Conservation (phyloP, 2,888 invertebrate genomes). For the Sminthurides aquaticus region DNA sequence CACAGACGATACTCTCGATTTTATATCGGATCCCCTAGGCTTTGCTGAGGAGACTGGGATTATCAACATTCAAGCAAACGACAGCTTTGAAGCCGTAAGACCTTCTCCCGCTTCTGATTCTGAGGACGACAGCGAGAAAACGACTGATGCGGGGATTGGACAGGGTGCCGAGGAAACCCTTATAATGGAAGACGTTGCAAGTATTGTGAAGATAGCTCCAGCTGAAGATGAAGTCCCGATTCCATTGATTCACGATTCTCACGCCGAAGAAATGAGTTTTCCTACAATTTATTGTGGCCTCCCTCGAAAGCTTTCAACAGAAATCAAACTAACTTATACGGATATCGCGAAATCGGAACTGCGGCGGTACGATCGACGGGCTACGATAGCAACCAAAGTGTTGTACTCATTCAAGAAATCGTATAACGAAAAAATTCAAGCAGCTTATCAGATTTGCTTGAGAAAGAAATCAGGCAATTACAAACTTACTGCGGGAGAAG, state of each 20-base stretch:
- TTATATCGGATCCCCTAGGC: too few species aligned
- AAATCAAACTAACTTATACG: slow-evolving; percentile 12
- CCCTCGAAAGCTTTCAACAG: slow-evolving; percentile 10
- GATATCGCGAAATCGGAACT: slow-evolving; percentile 27
- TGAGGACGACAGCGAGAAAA: too few species aligned
- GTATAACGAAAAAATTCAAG: slow-evolving; percentile 4
- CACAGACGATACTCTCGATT: neutral
- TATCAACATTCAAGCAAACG: too few species aligned
- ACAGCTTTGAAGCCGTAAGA: too few species aligned
- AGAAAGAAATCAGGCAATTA: slow-evolving; percentile 14
- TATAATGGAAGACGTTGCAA: neutral
- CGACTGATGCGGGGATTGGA: too few species aligned
- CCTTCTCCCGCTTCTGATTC: too few species aligned
- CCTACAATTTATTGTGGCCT: slow-evolving; percentile 30
- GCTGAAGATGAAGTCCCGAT: slow-evolving; percentile 24
- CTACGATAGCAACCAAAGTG: slow-evolving; percentile 11
- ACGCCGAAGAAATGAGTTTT: slow-evolving; percentile 26
- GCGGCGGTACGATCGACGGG: slow-evolving; percentile 18
- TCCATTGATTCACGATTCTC: slow-evolving; percentile 14
- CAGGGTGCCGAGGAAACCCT: neutral
- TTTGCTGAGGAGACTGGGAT: too few species aligned
- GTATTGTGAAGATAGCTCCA: slow-evolving; percentile 20
- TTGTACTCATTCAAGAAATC: slow-evolving; percentile 17
- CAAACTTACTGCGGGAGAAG: slow-evolving; percentile 16
- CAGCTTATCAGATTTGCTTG: slow-evolving; percentile 14